These are phyloP conservation scores for Aurelia coerulea DNA, from an alignment of 30 jellyfish, hydroid and myxozoan species.

Conservation along the genomic window DNA sequence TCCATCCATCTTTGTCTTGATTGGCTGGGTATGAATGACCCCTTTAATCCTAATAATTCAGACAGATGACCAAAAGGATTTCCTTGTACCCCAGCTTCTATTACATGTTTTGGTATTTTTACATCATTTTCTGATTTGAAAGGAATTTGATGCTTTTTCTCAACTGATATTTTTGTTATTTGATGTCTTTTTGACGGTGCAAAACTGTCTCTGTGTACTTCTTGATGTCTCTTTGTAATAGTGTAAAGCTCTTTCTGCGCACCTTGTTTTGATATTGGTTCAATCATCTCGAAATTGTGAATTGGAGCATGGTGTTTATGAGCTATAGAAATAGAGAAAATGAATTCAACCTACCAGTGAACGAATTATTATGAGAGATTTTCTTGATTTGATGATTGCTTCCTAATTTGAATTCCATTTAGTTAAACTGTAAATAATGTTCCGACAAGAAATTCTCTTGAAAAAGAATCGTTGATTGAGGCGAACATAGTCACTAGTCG, in stretches of 20 bases:
- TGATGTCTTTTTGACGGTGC: background rate
- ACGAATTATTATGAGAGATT: too few relatives aligned
- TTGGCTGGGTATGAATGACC: slow-evolving; percentile 62
- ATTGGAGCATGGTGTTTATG: background rate
- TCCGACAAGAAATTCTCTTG: too few relatives aligned
- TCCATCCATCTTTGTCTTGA: slow-evolving; percentile 52
- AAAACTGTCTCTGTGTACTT: background rate
- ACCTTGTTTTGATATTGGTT: background rate
- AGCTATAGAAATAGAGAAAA: too few relatives aligned
- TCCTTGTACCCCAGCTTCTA: slow-evolving; percentile 15
- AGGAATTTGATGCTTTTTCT: background rate
- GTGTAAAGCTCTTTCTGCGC: background rate
- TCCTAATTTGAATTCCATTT: too few relatives aligned
- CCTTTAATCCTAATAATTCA: slow-evolving; percentile 58
- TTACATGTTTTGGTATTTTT: slow-evolving; percentile 38
- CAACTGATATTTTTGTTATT: background rate
- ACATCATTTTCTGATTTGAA: background rate
- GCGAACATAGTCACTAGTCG: too few relatives aligned
- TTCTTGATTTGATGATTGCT: too few relatives aligned
- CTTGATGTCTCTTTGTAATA: background rate
- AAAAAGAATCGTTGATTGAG: too few relatives aligned
- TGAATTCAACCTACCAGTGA: too few relatives aligned
- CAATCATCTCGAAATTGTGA: slow-evolving; percentile 8
- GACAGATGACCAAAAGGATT: slow-evolving; percentile 59
- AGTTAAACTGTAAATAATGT: too few relatives aligned